A percentile compares a stretch with the other conserved stretches of the same genome.
Evolutionary conservation across 1,140 invertebrate species (phyloP).

Genomic region (Trichogramma pretiosum): DNA sequence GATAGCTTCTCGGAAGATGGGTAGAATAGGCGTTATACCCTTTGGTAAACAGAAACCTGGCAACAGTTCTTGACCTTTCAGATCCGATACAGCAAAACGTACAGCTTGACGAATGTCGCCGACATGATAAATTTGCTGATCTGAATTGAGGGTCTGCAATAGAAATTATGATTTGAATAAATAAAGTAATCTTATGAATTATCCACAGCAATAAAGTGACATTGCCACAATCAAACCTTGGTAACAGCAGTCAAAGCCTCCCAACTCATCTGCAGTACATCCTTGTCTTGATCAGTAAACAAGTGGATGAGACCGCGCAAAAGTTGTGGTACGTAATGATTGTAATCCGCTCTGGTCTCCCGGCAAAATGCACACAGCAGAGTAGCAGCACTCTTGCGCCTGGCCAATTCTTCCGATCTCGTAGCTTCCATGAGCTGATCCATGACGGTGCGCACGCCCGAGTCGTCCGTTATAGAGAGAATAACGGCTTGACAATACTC

Average conservation of each 20-base stretch:
- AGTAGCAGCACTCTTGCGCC: conserved; percentile 72
- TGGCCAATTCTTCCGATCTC: conserved; percentile 54
- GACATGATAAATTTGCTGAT: conserved; percentile 76
- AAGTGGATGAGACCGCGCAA: conserved; percentile 78
- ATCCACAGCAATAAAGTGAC: not conserved
- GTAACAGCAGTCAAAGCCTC: conserved; percentile 85
- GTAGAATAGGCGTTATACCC: conserved; percentile 86
- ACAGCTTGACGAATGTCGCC: conserved; percentile 85
- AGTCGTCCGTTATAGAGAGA: conserved; percentile 79
- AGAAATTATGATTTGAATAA: conserved; percentile 2
- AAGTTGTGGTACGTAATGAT: conserved; percentile 78
- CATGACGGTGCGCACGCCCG: conserved; percentile 78
- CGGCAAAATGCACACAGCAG: conserved; percentile 83
- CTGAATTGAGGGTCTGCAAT: conserved; percentile 62
- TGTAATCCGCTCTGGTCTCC: conserved; percentile 78
- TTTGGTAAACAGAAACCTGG: conserved; percentile 95
- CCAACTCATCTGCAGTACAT: conserved; percentile 78
- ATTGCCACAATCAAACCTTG: conserved; percentile 48
- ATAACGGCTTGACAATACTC: conserved; percentile 91
- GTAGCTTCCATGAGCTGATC: conserved; percentile 81
- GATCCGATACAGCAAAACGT: conserved; percentile 77
- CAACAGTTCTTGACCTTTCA: conserved; percentile 68
- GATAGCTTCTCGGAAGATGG: conserved; percentile 92
- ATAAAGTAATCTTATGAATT: not conserved
- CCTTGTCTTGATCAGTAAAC: conserved; percentile 71